Conservation (phyloP, 1,140 invertebrate genomes). For the Drosophila lacteicornis region DNA sequence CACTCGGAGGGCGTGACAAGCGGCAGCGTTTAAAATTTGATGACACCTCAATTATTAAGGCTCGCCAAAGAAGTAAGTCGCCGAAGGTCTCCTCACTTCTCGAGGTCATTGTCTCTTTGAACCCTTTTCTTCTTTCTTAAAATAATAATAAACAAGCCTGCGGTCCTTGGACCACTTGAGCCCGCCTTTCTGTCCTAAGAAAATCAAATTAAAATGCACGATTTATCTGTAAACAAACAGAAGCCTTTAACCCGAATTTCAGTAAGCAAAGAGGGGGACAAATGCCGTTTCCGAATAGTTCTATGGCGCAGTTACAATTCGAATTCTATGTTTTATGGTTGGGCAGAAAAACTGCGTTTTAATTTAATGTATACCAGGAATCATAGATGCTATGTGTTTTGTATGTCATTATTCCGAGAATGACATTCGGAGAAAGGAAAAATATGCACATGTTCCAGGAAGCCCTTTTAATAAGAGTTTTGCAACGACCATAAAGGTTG, state of each 20-base stretch:
- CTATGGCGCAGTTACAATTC: slow-evolving; percentile 33
- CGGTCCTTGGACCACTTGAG: slow-evolving; percentile 25
- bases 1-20: slow-evolving; percentile 13
- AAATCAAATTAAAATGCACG: slow-evolving; percentile 54
- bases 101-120: slow-evolving; percentile 48
- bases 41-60: slow-evolving; percentile 41
- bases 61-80: neutral
- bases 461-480: neutral
- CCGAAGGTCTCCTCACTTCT: slow-evolving; percentile 15
- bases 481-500: too few species aligned
- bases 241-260: slow-evolving; percentile 32
- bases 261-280: neutral
- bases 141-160: slow-evolving; percentile 17
- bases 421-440: too few species aligned
- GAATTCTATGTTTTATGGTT: slow-evolving; percentile 10
- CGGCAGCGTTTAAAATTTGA: slow-evolving; percentile 42
- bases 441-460: neutral
- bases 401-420: slow-evolving; percentile 4
- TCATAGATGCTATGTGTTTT: neutral
- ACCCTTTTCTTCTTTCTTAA: slow-evolving; percentile 14
- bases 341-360: slow-evolving; percentile 14
- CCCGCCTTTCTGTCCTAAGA: slow-evolving; percentile 21
- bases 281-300: slow-evolving; percentile 4
- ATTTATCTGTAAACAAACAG: slow-evolving; percentile 44
- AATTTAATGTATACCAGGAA: slow-evolving; percentile 12